Evolutionary conservation across 1,140 invertebrate genomes (phyloP).

Genomic region (Nephotettix cincticeps): DNA sequence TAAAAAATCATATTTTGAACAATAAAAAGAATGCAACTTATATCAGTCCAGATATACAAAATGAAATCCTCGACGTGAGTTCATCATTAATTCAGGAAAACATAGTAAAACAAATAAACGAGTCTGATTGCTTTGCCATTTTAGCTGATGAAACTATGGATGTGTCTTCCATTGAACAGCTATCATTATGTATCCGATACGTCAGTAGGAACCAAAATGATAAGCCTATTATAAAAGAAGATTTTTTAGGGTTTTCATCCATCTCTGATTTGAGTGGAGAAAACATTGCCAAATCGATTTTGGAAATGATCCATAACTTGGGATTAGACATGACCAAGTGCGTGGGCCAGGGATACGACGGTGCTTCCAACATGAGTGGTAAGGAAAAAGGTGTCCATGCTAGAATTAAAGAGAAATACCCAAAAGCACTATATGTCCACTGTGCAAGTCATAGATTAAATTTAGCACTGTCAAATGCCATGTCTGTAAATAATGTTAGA

Average conservation of each 20-base stretch:
- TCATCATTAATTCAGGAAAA: background rate
- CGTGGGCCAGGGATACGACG: constrained; percentile 43
- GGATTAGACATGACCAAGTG: constrained; percentile 35
- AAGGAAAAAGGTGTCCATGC: constrained; percentile 39
- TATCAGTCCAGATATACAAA: background rate
- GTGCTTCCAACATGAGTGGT: constrained; percentile 42
- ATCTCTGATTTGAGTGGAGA: background rate
- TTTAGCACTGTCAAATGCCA: too few species aligned
- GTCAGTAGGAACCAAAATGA: background rate
- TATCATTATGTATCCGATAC: background rate
- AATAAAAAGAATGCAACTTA: background rate
- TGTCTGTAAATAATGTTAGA: too few species aligned
- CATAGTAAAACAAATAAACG: background rate
- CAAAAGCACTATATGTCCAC: constrained; percentile 40
- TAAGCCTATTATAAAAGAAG: background rate
- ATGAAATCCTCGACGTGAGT: constrained; percentile 4
- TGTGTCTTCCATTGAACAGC: background rate
- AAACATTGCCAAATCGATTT: background rate
- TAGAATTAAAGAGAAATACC: constrained; percentile 37
- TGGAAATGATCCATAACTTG: constrained; percentile 15
- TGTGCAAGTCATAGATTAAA: constrained; percentile 44
- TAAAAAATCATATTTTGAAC: background rate
- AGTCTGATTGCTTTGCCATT: background rate
- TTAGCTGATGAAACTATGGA: constrained; percentile 2
- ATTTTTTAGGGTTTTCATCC: background rate